Conservation (phyloP, 1,140 invertebrate genomes). For the Cephus cinctus region DNA sequence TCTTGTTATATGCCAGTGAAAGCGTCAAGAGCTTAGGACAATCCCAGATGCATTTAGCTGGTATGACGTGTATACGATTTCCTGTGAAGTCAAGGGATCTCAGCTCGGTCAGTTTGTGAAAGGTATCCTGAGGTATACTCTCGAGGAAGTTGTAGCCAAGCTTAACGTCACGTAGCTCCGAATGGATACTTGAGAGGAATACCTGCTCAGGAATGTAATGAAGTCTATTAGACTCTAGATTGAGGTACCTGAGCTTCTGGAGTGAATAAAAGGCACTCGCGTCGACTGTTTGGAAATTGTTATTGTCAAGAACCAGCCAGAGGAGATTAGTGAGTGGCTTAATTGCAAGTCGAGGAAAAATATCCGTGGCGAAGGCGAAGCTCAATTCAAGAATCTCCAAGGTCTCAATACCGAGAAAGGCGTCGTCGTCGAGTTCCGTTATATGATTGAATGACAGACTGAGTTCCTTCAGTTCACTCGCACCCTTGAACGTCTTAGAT, state of each 20-base stretch:
- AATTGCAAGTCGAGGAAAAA: conserved; percentile 73
- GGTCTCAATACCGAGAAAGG: conserved; percentile 73
- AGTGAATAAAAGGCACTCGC: conserved; percentile 64
- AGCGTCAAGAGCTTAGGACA: conserved; percentile 48
- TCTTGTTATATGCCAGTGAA: conserved; percentile 59
- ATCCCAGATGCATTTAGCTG: conserved; percentile 36
- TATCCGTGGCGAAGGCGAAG: conserved; percentile 76
- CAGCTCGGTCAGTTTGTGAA: conserved; percentile 62
- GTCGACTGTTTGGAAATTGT: conserved; percentile 74
- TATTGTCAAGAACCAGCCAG: conserved; percentile 87
- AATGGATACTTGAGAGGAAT: conserved; percentile 68
- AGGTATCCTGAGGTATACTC: conserved; percentile 69
- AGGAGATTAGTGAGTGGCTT: conserved; percentile 69
- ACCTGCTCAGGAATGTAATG: conserved; percentile 62
- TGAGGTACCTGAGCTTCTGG: conserved; percentile 75
- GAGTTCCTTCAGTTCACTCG: conserved; percentile 76
- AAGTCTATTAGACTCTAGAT: conserved; percentile 83
- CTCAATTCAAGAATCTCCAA: conserved; percentile 83
- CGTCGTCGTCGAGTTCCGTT: conserved; percentile 71
- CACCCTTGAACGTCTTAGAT: conserved; percentile 68
- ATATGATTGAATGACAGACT: conserved; percentile 88
- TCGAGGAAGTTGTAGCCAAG: conserved; percentile 72
- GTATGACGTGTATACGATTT: conserved; percentile 41
- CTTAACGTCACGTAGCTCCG: conserved; percentile 71
- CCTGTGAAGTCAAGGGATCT: conserved; percentile 48